Evolutionary conservation across 2,797 vertebrate species (phyloP).

Genomic region (Coccyzus lansbergi): DNA sequence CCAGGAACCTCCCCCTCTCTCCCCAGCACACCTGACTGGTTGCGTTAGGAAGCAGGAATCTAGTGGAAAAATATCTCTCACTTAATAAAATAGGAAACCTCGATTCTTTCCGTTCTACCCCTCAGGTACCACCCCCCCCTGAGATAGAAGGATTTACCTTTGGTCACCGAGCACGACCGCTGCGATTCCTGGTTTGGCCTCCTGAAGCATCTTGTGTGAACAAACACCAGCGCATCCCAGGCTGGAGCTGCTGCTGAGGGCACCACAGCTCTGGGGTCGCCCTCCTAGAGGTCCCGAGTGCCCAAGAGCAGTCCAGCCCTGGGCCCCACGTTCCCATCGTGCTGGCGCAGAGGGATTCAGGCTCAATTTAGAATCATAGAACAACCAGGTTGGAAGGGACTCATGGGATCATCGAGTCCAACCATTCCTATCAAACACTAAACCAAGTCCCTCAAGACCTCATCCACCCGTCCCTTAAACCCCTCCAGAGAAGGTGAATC

Average conservation of each 20-base stretch:
- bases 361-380: too few relatives aligned
- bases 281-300: neutral
- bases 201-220: neutral
- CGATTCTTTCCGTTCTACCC: constrained; percentile 31
- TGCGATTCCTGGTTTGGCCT: neutral
- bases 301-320: fast-evolving
- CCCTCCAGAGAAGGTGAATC: too few relatives aligned
- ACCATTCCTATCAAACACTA: too few relatives aligned
- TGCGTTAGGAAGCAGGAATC: neutral
- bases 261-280: neutral
- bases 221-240: neutral
- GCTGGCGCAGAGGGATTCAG: neutral
- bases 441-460: too few relatives aligned
- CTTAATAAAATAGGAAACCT: constrained; percentile 71
- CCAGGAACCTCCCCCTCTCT: constrained; percentile 16
- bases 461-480: too few relatives aligned
- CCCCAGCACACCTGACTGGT: constrained; percentile 28
- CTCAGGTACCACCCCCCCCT: neutral
- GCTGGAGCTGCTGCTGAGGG: neutral
- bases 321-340: neutral
- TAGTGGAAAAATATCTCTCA: constrained; percentile 71
- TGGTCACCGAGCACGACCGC: neutral
- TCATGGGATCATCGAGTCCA: too few relatives aligned
- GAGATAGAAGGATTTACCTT: neutral
- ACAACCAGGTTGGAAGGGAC: too few relatives aligned